phyloP scores from a whole-genome alignment of 2,888 invertebrate genomes.

The Ectropis crepuscularia region DNA sequence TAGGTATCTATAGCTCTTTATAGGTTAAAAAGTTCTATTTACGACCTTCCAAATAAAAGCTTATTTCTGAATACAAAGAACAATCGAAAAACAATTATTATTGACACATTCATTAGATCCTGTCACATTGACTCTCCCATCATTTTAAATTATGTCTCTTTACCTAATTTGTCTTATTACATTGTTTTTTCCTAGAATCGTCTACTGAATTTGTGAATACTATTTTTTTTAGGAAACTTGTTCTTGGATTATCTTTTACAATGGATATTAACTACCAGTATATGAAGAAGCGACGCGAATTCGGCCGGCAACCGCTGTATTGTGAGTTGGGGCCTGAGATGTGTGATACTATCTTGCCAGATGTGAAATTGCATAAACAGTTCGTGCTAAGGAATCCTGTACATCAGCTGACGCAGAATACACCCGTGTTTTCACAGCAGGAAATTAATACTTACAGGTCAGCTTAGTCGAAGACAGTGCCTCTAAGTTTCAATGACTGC shows the following conservation, averaged over 20 bases:
- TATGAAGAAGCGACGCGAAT: constrained; percentile 69
- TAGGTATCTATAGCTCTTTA: too few species aligned
- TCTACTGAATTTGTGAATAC: neutral
- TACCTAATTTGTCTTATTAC: too few species aligned
- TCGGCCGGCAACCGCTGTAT: constrained; percentile 56
- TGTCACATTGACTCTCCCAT: too few species aligned
- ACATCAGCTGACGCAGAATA: constrained; percentile 72
- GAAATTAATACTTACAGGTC: constrained; percentile 84
- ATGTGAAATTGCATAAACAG: constrained; percentile 58
- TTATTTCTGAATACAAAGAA: too few species aligned
- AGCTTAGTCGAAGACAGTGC: neutral
- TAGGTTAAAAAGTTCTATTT: too few species aligned
- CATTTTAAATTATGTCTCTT: too few species aligned
- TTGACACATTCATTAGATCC: too few species aligned
- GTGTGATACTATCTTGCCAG: constrained; percentile 64
- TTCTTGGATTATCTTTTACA: neutral
- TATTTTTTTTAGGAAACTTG: constrained; percentile 4
- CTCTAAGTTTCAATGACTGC: too few species aligned
- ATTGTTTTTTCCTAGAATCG: too few species aligned
- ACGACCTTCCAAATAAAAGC: too few species aligned
- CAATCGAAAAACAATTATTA: too few species aligned
- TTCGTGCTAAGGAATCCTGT: constrained; percentile 82
- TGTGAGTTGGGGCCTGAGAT: constrained; percentile 51
- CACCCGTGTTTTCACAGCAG: constrained; percentile 66
- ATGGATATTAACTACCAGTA: constrained; percentile 71